Base-by-base conservation (phyloP, 2,888 invertebrate species). In the Falcaria lacertinaria region DNA sequence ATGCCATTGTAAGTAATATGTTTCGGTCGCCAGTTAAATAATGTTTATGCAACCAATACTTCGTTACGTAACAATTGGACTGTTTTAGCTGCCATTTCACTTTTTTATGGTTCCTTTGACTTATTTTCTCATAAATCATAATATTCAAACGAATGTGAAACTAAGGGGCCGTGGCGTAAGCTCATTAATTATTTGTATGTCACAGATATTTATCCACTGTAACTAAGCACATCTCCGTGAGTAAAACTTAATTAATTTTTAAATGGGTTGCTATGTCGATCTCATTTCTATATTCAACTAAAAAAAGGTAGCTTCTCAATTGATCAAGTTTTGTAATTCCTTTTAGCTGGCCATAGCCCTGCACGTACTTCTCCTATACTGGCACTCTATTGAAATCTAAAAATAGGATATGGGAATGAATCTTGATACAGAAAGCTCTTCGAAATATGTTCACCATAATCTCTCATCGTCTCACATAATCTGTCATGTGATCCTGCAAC, bases 1-100 rank as follows among this genome's bases (percentile, higher is more conserved):
- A 57, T 44, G 50, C 58, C 47, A 58, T 58, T 61, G 61, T 60
- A 55, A 49, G 60, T 71, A 69, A 60, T 69, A 63, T 73, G 69
- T 69, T 64, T 63, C 58, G 55, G 22, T 22, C 4, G 37, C 52
- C 52, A 52, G 57, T 66, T 64, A 60, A 60, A 56, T 63, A 65
- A 64, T 63, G 60, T 60, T 60, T 50, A 60, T 69, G 7, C 66
- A 54, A 44, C 54, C 50, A 70, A 68, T 60, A 44, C 42, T 44
- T 54, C 35, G 39, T 63, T 60, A 53, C 46, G 53, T 47, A 59
- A 60, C 45, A 55, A 56, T 43, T 52, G 50, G 41, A 57, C 57
- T 56, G 57, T 57, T 63, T 63, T 57, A 50, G 59, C 50, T 52
- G 50, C 60, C 58, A 66, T 64, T 68, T 64, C 62, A 54, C 60